These are phyloP conservation scores for Bothrops alternatus DNA, from an alignment of 2,797 vertebrate genomes.

Conservation along the genomic window DNA sequence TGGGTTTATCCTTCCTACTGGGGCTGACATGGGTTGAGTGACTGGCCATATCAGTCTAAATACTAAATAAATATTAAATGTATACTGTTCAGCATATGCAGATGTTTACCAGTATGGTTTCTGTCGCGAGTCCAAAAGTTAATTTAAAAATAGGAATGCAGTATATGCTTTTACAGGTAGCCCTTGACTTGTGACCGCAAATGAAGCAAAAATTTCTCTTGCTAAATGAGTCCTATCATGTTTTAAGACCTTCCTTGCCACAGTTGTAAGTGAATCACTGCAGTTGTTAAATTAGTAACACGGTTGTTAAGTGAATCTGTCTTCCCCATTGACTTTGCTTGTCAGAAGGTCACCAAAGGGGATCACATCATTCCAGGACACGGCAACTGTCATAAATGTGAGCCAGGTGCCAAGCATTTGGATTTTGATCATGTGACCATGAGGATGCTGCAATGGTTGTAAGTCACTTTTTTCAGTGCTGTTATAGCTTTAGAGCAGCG, in stretches of 20 bases:
- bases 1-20: not conserved
- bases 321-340: not conserved
- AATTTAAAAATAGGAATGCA: constrained; percentile 53
- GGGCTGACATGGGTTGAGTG: not conserved
- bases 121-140: constrained; percentile 37
- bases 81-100: constrained; percentile 27
- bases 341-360: not conserved
- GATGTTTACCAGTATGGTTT: constrained; percentile 19
- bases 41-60: not conserved
- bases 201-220: not conserved
- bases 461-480: no score
- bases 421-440: not conserved
- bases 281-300: not conserved
- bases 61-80: not conserved
- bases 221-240: not conserved
- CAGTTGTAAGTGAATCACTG: not conserved
- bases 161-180: constrained; percentile 17
- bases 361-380: not conserved
- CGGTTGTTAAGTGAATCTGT: not conserved
- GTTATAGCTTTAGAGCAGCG: no score
- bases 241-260: not conserved
- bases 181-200: not conserved
- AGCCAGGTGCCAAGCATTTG: not conserved
- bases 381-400: not conserved
- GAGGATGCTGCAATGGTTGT: not conserved